Conservation (phyloP, 2,113 vertebrate species). For the Chascanopsetta lugubris region DNA sequence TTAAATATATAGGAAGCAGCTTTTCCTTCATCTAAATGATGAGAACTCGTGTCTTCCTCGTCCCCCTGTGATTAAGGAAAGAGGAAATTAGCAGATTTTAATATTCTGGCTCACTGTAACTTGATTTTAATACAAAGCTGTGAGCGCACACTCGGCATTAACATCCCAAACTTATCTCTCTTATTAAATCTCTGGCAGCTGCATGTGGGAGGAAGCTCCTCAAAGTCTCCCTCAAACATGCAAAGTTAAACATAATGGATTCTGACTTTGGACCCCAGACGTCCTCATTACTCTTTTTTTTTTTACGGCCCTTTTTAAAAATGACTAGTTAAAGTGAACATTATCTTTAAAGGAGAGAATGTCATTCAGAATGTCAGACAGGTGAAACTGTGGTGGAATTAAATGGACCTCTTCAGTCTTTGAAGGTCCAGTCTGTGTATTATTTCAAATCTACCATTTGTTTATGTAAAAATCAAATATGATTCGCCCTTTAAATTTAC, state of each 20-base stretch:
- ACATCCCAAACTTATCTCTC: slow-evolving; percentile 26
- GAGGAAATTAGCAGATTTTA: slow-evolving; percentile 13
- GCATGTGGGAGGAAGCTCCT: slow-evolving; percentile 19
- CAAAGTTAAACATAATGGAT: slow-evolving; percentile 34
- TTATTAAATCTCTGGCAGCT: slow-evolving; percentile 30
- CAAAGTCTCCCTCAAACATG: slow-evolving; percentile 24
- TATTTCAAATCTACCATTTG: too few relatives aligned
- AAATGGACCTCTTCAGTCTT: too few relatives aligned
- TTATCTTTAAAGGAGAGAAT: background rate
- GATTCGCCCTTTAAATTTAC: too few relatives aligned
- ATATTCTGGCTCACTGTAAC: background rate
- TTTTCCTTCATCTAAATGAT: background rate
- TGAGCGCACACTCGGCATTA: slow-evolving; percentile 10
- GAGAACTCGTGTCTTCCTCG: background rate
- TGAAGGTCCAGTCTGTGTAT: too few relatives aligned
- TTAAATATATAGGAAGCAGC: background rate
- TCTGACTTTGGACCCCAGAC: slow-evolving; percentile 18
- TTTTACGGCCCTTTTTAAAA: background rate
- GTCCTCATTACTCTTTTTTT: background rate
- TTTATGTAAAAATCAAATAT: too few relatives aligned
- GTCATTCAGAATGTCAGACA: background rate
- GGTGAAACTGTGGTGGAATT: background rate
- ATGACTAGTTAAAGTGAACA: background rate
- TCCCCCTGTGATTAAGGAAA: background rate
- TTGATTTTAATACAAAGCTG: background rate